These are phyloP conservation scores for Ormyrus nitidulus DNA, from an alignment of 2,888 invertebrate genomes.

Conservation along the genomic window DNA sequence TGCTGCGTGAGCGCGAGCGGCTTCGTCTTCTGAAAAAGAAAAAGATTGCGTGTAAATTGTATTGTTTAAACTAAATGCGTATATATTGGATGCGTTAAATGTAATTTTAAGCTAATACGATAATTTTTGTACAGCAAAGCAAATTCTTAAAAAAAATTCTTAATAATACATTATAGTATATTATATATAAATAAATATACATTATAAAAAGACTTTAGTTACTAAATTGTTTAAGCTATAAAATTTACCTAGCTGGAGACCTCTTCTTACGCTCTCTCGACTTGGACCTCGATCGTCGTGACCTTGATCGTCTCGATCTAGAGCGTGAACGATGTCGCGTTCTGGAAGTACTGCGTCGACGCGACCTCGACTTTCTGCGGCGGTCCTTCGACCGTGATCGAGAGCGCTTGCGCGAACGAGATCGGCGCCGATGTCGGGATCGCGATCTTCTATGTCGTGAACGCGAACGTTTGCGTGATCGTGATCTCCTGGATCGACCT, in stretches of 20 bases:
- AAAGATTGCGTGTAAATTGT: background rate
- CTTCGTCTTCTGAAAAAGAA: conserved; percentile 62
- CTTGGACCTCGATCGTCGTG: conserved; percentile 72
- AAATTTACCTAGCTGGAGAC: conserved; percentile 60
- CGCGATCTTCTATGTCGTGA: conserved; percentile 78
- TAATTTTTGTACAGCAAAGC: conserved; percentile 1
- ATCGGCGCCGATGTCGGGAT: conserved; percentile 79
- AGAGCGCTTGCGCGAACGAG: conserved; percentile 75
- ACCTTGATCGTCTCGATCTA: conserved; percentile 68
- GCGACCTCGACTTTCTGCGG: conserved; percentile 69
- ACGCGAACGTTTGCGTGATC: conserved; percentile 71
- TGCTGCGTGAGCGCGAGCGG: conserved; percentile 77
- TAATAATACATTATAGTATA: background rate
- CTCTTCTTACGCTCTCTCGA: conserved; percentile 72
- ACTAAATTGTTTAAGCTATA: background rate
- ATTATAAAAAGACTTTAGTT: background rate
- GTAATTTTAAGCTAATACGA: background rate
- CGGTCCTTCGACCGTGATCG: conserved; percentile 72
- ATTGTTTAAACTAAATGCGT: background rate
- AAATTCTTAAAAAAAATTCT: conserved; percentile 16
- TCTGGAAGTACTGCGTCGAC: conserved; percentile 70
- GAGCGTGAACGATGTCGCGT: conserved; percentile 76
- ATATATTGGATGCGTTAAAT: background rate
- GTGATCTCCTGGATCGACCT: conserved; percentile 69
- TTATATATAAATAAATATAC: background rate